phyloP scores from a whole-genome alignment of 2,888 invertebrate species.

The Odontocerum albicorne region DNA sequence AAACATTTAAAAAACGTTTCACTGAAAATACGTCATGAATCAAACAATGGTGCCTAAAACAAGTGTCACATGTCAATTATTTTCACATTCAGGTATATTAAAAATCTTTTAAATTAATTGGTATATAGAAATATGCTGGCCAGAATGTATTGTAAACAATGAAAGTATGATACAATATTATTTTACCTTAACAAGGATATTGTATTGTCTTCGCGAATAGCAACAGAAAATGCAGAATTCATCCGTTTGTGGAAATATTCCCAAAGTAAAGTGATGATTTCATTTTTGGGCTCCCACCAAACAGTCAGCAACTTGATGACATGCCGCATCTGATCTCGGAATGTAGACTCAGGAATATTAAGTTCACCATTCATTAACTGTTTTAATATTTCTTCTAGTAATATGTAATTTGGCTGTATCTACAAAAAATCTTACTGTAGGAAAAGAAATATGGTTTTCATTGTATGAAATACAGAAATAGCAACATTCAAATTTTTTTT shows the following conservation, averaged over 20 bases:
- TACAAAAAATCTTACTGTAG: constrained; percentile 32
- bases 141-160: too few relatives aligned
- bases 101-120: too few relatives aligned
- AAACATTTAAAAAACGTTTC: too few relatives aligned
- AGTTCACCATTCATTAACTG: constrained; percentile 47
- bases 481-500: not conserved
- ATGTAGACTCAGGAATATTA: constrained; percentile 49
- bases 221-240: constrained; percentile 55
- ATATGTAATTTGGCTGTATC: constrained; percentile 46
- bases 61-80: too few relatives aligned
- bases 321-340: constrained; percentile 40
- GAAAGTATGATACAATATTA: too few relatives aligned
- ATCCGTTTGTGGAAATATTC: constrained; percentile 61
- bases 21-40: too few relatives aligned
- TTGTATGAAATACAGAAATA: not conserved
- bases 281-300: constrained; percentile 53
- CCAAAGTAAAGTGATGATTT: constrained; percentile 56
- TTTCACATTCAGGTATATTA: too few relatives aligned
- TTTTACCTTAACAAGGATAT: constrained; percentile 44
- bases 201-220: constrained; percentile 47
- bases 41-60: too few relatives aligned
- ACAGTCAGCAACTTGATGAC: constrained; percentile 37
- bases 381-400: constrained; percentile 52
- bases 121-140: too few relatives aligned
- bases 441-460: not conserved